Evolutionary conservation across 2,888 invertebrate species (phyloP).

Genomic region (Branchipolynoe longqiensis): DNA sequence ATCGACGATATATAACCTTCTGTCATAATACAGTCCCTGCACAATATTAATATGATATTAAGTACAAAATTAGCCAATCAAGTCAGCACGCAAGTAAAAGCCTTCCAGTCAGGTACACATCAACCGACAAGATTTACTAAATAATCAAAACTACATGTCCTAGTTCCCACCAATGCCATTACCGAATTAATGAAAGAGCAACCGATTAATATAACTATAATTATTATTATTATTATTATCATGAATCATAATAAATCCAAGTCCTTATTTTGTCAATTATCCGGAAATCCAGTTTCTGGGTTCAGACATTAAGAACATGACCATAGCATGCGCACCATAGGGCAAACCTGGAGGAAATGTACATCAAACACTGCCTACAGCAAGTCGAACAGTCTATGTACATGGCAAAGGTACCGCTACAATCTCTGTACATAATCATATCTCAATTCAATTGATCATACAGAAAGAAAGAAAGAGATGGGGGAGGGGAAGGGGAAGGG

Average conservation of each 20-base stretch:
- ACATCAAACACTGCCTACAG: not conserved
- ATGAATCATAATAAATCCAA: constrained; percentile 7
- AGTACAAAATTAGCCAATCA: too few species aligned
- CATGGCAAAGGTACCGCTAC: not conserved
- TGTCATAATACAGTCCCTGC: too few species aligned
- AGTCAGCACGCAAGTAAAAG: not conserved
- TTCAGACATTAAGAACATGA: not conserved
- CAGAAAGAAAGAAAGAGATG: not conserved
- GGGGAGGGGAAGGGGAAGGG: not conserved
- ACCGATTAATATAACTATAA: not conserved
- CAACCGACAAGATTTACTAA: not conserved
- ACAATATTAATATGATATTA: too few species aligned
- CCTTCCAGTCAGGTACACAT: not conserved
- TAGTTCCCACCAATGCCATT: too few species aligned
- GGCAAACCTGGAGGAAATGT: constrained; percentile 19
- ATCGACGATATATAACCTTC: too few species aligned
- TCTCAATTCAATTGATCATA: not conserved
- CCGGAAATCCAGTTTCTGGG: constrained; percentile 24
- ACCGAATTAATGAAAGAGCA: too few species aligned
- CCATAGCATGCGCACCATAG: not conserved
- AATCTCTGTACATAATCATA: constrained; percentile 40
- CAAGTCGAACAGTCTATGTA: not conserved
- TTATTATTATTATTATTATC: not conserved
- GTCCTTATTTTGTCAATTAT: not conserved
- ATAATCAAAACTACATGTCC: not conserved